phyloP scores from a whole-genome alignment of 2,113 vertebrate species.

The Petroica traversi region DNA sequence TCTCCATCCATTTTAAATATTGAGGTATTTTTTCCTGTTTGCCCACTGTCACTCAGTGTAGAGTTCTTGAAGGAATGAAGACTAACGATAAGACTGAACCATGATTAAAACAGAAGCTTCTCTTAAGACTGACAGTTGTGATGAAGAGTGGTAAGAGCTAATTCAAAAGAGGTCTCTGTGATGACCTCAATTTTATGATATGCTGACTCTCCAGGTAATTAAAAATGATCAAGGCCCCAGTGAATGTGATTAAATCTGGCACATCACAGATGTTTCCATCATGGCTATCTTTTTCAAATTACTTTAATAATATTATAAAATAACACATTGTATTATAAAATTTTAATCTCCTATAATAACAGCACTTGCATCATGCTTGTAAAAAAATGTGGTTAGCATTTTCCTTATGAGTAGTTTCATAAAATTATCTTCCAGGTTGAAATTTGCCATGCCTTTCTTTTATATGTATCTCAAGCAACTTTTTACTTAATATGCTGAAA shows the following conservation, averaged over 20 bases:
- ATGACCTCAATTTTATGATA: constrained; percentile 66
- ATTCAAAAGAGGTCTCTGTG: constrained; percentile 26
- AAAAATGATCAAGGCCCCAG: constrained; percentile 3
- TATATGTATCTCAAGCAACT: background rate
- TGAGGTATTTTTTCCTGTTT: background rate
- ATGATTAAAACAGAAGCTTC: constrained; percentile 1
- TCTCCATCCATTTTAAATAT: background rate
- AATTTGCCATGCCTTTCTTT: background rate
- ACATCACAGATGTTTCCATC: constrained; percentile 41
- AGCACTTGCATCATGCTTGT: background rate
- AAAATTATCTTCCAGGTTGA: background rate
- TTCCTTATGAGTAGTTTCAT: background rate
- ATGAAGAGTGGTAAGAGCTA: constrained; percentile 38
- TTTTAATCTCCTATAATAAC: background rate
- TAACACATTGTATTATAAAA: background rate
- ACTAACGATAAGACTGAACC: background rate
- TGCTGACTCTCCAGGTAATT: constrained; percentile 55
- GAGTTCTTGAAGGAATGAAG: background rate
- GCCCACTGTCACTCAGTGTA: background rate
- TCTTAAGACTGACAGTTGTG: constrained; percentile 16
- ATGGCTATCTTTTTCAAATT: background rate
- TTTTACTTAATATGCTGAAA: background rate
- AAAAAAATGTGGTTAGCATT: background rate
- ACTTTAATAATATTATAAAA: constrained; percentile 22
- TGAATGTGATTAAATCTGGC: constrained; percentile 58